phyloP scores from a whole-genome alignment of 2,888 invertebrate genomes.

The Colostygia pectinataria region DNA sequence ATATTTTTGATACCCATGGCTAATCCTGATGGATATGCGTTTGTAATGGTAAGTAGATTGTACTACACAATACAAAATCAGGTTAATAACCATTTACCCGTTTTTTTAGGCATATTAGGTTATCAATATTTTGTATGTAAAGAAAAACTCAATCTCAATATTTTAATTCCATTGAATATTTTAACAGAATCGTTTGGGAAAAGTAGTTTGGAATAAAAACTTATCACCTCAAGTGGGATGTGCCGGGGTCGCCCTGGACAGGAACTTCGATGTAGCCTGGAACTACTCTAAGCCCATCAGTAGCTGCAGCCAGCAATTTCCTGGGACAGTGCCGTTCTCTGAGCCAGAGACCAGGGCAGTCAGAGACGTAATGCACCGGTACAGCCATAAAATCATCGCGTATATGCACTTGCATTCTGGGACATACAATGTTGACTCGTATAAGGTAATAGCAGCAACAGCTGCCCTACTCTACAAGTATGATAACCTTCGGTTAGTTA shows the following conservation, averaged over 20 bases:
- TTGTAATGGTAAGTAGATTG: slow-evolving; percentile 13
- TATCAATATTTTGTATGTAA: no score
- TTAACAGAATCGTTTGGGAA: slow-evolving; percentile 3
- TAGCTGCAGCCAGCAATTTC: slow-evolving; percentile 61
- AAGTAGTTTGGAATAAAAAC: slow-evolving; percentile 53
- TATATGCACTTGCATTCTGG: slow-evolving; percentile 66
- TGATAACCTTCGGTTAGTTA: no score
- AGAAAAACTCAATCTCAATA: no score
- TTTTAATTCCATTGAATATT: no score
- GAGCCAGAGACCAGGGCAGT: slow-evolving; percentile 63
- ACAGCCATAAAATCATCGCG: slow-evolving; percentile 62
- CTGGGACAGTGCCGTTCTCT: slow-evolving; percentile 60
- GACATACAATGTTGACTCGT: slow-evolving; percentile 32
- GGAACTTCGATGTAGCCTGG: slow-evolving; percentile 71
- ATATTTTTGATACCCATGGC: slow-evolving; percentile 69
- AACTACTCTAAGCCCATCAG: slow-evolving; percentile 38
- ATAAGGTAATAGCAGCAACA: slow-evolving; percentile 60
- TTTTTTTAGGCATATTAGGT: no score
- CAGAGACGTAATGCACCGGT: slow-evolving; percentile 57
- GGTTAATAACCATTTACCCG: no score
- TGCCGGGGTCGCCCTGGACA: slow-evolving; percentile 61
- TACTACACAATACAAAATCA: no score
- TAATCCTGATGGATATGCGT: slow-evolving; percentile 63
- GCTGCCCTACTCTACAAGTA: no score
- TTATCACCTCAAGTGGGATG: slow-evolving; percentile 60